Evolutionary conservation across 2,113 vertebrate genomes (phyloP).

Genomic region (Hystrix brachyura): DNA sequence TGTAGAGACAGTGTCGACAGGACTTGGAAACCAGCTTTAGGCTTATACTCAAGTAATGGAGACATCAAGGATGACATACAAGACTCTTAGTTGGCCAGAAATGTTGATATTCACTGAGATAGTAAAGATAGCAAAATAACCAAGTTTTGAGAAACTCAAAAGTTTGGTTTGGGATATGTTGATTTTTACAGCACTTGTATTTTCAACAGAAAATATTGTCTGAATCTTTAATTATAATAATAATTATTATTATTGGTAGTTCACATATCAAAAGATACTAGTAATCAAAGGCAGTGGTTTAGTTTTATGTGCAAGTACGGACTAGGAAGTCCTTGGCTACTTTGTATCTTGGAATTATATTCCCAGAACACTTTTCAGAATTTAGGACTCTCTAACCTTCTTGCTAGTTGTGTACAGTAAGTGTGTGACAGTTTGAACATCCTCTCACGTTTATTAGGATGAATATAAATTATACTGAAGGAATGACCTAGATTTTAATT

Average conservation of each 20-base stretch:
- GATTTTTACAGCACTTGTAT: background rate
- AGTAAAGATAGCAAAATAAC: background rate
- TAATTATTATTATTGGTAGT: background rate
- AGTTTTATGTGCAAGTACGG: no score
- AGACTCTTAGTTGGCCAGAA: background rate
- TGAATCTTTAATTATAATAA: background rate
- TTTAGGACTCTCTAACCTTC: background rate
- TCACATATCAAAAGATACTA: background rate
- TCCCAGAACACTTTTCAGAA: background rate
- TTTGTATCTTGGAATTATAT: background rate
- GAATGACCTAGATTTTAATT: background rate
- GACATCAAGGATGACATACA: background rate
- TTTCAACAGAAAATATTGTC: background rate
- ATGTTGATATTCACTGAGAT: background rate
- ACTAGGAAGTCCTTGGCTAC: background rate
- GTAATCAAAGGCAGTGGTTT: background rate
- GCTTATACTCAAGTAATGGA: background rate
- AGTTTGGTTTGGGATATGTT: background rate
- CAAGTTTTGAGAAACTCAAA: background rate
- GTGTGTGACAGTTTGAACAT: background rate
- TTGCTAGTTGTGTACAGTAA: background rate
- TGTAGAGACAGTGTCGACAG: background rate
- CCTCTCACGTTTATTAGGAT: background rate
- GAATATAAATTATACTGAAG: background rate
- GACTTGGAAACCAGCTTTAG: background rate